Evolutionary conservation across 2,113 vertebrate species (phyloP), one percentile per base, ranked within the genome.

Genomic region (Aegithalos caudatus): DNA sequence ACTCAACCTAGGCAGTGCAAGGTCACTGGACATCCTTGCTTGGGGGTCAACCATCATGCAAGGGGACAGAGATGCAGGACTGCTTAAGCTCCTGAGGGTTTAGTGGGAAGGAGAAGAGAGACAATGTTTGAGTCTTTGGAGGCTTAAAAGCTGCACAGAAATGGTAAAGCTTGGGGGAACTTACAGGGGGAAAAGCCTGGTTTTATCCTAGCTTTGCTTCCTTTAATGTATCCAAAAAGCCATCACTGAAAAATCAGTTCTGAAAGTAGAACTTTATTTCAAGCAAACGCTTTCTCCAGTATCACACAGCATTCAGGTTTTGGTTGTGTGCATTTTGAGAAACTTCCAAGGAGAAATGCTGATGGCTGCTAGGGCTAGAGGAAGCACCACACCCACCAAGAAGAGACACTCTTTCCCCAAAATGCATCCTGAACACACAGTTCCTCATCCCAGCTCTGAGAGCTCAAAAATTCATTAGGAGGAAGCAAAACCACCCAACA

Each of bases 401-500:
- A 86, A 86, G 42, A 80, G 56, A 56, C 35, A 51, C 15, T 23
- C 42, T 61, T 62, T 94, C 44, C 71, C 69, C 47, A 74, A 81
- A 94, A 54, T 35, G 28, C 38, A 71, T 74, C 37, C 35, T 44
- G 72, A 94, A 86, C 67, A 81, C 16, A 45, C 4, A 83, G 62
- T 62, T 95, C 64, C 58, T 76, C 67, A 93, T 58, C 44, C 40
- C 5, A 7, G 67, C 72, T 67, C 60, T 0, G 4, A 78, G 37
- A 56, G 38, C 29, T 21, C 24, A 22, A 83, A 94, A 47, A 81
- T 47, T 73, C 79, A 81, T 38, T 83, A 61, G n/a, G 86, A 87
- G 57, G 91, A 93, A 90, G 58, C 12, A 77, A 95, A 94, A 83
- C 47, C 72, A 78, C 50, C 37, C 57, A 87, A 51, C 45, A 61